Evolutionary conservation across 2,888 invertebrate species (phyloP), one percentile per base, ranked within the genome.

Genomic region (Cheilosia vulpina): DNA sequence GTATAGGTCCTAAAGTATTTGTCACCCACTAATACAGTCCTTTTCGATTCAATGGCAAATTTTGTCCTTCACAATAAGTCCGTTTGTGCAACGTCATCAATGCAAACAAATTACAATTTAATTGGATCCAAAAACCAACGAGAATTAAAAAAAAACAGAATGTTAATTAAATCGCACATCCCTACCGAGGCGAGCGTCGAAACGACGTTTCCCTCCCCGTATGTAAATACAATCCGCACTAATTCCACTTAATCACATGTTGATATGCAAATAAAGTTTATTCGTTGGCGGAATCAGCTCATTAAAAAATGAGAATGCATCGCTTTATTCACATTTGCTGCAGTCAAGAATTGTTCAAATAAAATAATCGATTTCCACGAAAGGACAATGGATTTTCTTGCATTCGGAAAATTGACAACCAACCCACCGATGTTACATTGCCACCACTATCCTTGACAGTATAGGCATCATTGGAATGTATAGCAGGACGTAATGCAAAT

Each of bases 101-200:
- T n/a, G 55, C 34, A 55, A 55, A 31, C 55, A 55, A 55, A 55
- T 55, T 55, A 55, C 31, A 34, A 11, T 55, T 55, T 55, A 55
- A 55, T 55, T 55, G 34, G 34, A 55, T 55, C 4, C 34, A 6
- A 0, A 2, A n/a, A n/a, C 24, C 34, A 55, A 55, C 17, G 4
- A 19, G 19, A 31, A 31, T 6, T 31, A 2, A n/a, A 7, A 2
- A n/a, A 7, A 27, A 31, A 31, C 31, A 9, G 45, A n/a, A n/a
- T 55, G 55, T 31, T 55, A 55, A 55, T 55, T 55, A 34, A 55
- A 55, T 55, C 34, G n/a, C 31, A 55, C 3, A 55, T 34, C 55
- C 31, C 31, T 11, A 31, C 9, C 17, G 52, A 38, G 13, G 4
- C 38, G 4, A 38, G 13, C 38, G 1, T 11, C 13, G 52, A 52